Evolutionary conservation across 1,140 invertebrate species (phyloP), one percentile per base, ranked within the genome.

Genomic region (Drosophila virilis): DNA sequence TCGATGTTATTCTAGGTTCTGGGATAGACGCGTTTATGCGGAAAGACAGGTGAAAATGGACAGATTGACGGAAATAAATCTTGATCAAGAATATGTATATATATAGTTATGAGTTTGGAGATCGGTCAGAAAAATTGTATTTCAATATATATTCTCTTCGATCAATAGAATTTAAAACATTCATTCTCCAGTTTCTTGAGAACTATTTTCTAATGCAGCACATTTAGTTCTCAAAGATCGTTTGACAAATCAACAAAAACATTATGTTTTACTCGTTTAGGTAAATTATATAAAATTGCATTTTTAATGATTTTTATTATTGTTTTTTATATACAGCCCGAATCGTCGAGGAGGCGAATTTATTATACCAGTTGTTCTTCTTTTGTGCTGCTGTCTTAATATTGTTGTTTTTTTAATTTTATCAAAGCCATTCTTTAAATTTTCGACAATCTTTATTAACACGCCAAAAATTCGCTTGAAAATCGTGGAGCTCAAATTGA

Each of bases 391-490:
- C 37, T 62, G 51, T 52, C 54, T 65, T 28, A 28, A 28, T 28
- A 28, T 65, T 62, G 72, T 48, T 75, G 59, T 38, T 59, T 42
- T 42, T 59, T 54, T 62, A 65, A 68, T 73, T 77, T 84, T 80
- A 70, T 85, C 64, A 81, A 70, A 85, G 74, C 70, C 78, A 86
- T 85, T 81, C 82, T 78, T 85, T 75, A 78, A 81, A 72, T 72
- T 81, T 85, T 86, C 81, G 74, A 85, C 80, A 80, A 79, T 81
- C 82, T 86, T 81, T 86, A 86, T 86, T 76, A 86, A 81, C 75
- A 64, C 46, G 55, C 22, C 52, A 69, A 58, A 59, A 78, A 65
- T 82, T 86, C 69, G 61, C 38, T 76, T 69, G 74, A 84, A 84
- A 85, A 75, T 75, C 69, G 12, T 57, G 45, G 22, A 38, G 38